Base-by-base conservation (phyloP, 2,113 vertebrate species). In the Sula dactylatra region DNA sequence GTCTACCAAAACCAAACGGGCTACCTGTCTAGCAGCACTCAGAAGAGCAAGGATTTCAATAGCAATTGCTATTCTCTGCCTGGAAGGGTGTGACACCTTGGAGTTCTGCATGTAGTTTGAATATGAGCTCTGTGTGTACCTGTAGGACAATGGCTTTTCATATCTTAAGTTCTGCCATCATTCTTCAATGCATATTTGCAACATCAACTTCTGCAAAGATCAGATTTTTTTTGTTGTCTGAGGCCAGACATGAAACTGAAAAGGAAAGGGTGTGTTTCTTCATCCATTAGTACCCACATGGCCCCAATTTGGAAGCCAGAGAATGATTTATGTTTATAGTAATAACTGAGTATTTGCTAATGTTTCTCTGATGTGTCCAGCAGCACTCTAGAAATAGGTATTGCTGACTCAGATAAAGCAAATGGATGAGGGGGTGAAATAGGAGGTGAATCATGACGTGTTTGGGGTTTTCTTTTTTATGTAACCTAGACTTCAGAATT, bases 121-220 rank as follows among this genome's bases (percentile, higher is more conserved):
- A 7, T 17, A 11, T 3, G 65, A 66, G 47, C 47, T 62, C 17
- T 45, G 47, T 14, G 6, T 0, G 0, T 40, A 40, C 26, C 44
- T 27, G 11, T 10, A 8, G 14, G 47, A 38, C 0, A 0, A 17
- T 27, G 38, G 22, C 22, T 67, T 38, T 29, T 69, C 47, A 0
- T 21, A 4, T 20, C 59, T 38, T 11, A 14, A 45, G 10, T 64
- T 90, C 32, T 29, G 26, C 13, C 9, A 0, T n/a, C 7, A 0
- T 24, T 42, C 59, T 52, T 47, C 2, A 2, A 10, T 38, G 27
- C 7, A 2, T 21, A 6, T 67, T 56, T 44, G 42, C 21, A 14
- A 24, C 20, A 31, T 13, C 1, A 7, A 10, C 27, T 45, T 87
- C 38, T 55, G 56, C 25, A 61, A 67, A 85, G 12, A 19, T 16